A percentile compares a stretch with the other conserved stretches of the same genome.
phyloP scores from a whole-genome alignment of 2,797 vertebrate species.

The Xyrichtys novacula region DNA sequence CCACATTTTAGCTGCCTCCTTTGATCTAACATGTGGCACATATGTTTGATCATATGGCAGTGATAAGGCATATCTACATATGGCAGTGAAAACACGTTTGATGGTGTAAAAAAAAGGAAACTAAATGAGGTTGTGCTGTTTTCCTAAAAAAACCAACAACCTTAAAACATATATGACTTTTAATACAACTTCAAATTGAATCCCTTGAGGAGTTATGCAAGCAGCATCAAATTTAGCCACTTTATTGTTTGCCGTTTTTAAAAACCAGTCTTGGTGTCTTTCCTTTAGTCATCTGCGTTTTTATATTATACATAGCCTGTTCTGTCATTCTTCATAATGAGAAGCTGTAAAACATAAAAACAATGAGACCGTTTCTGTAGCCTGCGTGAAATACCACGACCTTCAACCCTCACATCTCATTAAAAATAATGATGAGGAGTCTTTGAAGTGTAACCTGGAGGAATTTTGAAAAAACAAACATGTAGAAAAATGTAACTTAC shows the following conservation, averaged over 20 bases:
- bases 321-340: slow-evolving; percentile 47
- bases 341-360: slow-evolving; percentile 54
- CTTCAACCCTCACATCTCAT: slow-evolving; percentile 32
- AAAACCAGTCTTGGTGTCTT: slow-evolving; percentile 3
- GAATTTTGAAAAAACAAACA: slow-evolving; percentile 31
- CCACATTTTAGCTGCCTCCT: no score
- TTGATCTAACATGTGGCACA: no score
- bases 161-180: no score
- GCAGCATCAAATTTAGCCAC: no score
- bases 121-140: no score
- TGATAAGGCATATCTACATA: no score
- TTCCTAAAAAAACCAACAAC: no score
- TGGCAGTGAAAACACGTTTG: no score
- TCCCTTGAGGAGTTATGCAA: no score
- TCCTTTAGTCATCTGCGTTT: slow-evolving; percentile 8
- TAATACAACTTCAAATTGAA: no score
- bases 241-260: background rate
- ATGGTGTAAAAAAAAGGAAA: no score
- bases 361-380: slow-evolving; percentile 31
- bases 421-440: slow-evolving; percentile 28
- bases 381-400: slow-evolving; percentile 50
- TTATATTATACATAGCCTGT: slow-evolving; percentile 46
- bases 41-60: no score
- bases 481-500: slow-evolving; percentile 6
- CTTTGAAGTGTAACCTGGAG: slow-evolving; percentile 32